Conservation (phyloP, 2,888 invertebrate genomes). For the Drosophila silvestris region DNA sequence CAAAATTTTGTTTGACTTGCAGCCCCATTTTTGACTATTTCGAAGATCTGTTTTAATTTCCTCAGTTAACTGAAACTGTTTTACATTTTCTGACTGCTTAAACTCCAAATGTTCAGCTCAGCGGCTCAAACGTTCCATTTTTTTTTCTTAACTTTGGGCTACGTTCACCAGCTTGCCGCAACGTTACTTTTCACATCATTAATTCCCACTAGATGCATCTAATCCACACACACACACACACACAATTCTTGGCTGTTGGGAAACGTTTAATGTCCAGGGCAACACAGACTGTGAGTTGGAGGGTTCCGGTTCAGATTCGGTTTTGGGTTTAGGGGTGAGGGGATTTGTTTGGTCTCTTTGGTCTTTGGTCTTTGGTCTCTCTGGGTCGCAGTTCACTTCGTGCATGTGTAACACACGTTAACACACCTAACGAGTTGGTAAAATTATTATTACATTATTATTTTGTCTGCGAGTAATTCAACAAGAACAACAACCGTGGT, state of each 20-base stretch:
- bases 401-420: constrained; percentile 53
- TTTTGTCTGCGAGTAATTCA: constrained; percentile 76
- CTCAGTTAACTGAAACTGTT: background rate
- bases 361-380: constrained; percentile 19
- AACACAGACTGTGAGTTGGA: background rate
- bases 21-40: background rate
- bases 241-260: constrained; percentile 36
- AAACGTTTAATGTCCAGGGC: constrained; percentile 19
- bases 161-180: background rate
- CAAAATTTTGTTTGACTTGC: background rate
- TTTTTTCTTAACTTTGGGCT: background rate
- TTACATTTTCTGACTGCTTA: background rate
- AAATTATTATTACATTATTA: constrained; percentile 82
- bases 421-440: constrained; percentile 71
- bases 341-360: background rate
- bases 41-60: too few relatives aligned
- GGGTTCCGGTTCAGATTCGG: background rate
- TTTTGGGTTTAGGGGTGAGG: background rate
- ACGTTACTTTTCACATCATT: constrained; percentile 63
- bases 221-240: constrained; percentile 46
- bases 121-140: background rate
- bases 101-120: background rate
- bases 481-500: constrained; percentile 30
- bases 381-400: constrained; percentile 31
- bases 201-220: constrained; percentile 60